Evolutionary conservation across 1,140 invertebrate genomes (phyloP).

Genomic region (Zaprionus capensis): DNA sequence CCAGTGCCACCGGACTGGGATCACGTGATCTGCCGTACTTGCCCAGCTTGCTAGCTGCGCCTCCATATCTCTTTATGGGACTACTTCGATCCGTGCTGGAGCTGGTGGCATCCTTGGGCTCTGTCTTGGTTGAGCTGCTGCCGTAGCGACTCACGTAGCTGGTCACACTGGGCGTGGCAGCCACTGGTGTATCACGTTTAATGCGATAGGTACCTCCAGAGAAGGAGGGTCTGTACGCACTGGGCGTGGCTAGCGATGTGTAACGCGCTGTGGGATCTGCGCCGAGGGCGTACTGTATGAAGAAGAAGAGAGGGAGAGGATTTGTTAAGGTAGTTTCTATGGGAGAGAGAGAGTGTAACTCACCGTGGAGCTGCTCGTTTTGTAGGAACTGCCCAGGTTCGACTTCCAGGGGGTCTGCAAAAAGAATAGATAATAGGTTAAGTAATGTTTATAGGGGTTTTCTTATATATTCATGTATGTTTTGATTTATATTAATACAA

Average conservation of each 20-base stretch:
- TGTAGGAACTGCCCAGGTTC: slow-evolving; percentile 69
- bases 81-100: slow-evolving; percentile 52
- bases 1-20: slow-evolving; percentile 77
- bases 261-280: slow-evolving; percentile 70
- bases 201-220: slow-evolving; percentile 81
- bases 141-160: slow-evolving; percentile 76
- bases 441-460: not conserved
- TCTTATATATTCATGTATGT: not conserved
- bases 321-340: not conserved
- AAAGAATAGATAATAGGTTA: not conserved
- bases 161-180: slow-evolving; percentile 22
- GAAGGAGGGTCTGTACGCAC: slow-evolving; percentile 78
- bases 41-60: slow-evolving; percentile 59
- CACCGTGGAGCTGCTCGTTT: slow-evolving; percentile 64
- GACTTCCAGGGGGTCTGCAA: slow-evolving; percentile 79
- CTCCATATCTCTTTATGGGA: slow-evolving; percentile 70
- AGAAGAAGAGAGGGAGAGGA: not conserved
- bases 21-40: slow-evolving; percentile 77
- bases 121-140: slow-evolving; percentile 43
- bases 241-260: slow-evolving; percentile 71
- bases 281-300: slow-evolving; percentile 65
- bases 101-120: slow-evolving; percentile 49
- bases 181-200: slow-evolving; percentile 63
- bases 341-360: not conserved
- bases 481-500: not conserved